Conservation (phyloP, 1,140 invertebrate species). For the Musca vetustissima region DNA sequence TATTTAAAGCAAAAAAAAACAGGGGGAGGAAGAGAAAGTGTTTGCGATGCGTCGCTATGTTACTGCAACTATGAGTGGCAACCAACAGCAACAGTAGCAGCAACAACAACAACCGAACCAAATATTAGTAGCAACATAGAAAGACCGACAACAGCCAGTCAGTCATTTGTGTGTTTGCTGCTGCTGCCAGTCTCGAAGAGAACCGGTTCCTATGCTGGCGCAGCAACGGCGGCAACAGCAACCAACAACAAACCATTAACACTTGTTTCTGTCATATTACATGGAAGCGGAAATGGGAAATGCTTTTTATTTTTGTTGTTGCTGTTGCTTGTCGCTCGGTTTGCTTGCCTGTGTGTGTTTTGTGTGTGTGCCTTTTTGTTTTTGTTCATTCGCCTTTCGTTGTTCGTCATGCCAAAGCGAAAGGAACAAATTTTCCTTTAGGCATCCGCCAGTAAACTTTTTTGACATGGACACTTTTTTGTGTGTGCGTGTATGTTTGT, state of each 20-base stretch:
- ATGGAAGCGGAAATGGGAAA: constrained; percentile 17
- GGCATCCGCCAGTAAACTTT: constrained; percentile 20
- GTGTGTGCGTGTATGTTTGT: no score
- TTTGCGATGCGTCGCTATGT: no score
- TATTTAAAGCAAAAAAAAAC: no score
- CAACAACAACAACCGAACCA: no score
- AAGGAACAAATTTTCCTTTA: constrained; percentile 13
- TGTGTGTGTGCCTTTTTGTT: neutral
- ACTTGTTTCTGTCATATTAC: constrained; percentile 28
- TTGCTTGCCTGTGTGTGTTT: neutral
- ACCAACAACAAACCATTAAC: constrained; percentile 21
- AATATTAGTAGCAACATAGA: no score
- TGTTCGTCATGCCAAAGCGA: neutral
- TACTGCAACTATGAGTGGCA: no score
- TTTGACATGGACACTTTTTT: constrained; percentile 18
- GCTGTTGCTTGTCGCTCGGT: neutral
- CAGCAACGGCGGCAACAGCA: neutral
- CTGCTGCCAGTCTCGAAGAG: no score
- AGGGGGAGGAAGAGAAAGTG: no score
- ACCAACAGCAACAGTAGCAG: no score
- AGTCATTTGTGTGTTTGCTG: no score
- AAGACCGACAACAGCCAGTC: no score
- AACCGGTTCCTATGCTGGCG: no score
- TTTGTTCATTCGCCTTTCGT: neutral
- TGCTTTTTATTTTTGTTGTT: constrained; percentile 14